Evolutionary conservation across 2,797 vertebrate species (phyloP).

Genomic region (Aplochiton taeniatus): DNA sequence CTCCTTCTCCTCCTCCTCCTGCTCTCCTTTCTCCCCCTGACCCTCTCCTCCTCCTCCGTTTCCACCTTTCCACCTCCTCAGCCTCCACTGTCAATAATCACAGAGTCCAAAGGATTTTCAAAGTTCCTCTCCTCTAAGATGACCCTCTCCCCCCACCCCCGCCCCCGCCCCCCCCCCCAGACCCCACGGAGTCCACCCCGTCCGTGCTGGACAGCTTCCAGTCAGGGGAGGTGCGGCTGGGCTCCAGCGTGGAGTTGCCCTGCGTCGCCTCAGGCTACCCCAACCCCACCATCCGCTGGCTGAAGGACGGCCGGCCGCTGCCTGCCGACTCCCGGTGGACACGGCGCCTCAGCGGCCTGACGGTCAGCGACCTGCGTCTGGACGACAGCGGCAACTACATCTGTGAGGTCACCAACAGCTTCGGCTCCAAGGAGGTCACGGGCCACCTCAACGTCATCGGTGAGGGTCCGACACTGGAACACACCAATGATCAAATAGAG

Average conservation of each 20-base stretch:
- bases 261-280: conserved; percentile 95
- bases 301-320: conserved; percentile 92
- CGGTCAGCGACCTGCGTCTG: conserved; percentile 87
- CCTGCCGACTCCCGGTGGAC: conserved; percentile 91
- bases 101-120: too few relatives aligned
- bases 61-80: too few relatives aligned
- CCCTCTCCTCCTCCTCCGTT: too few relatives aligned
- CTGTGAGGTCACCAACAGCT: conserved; percentile 98
- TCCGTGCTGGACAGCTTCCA: conserved; percentile 95
- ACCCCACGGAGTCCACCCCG: conserved; percentile 93
- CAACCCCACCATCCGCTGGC: conserved; percentile 92
- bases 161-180: conserved; percentile 47
- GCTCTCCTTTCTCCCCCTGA: too few relatives aligned
- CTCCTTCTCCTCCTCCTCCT: too few relatives aligned
- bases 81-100: too few relatives aligned
- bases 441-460: conserved; percentile 92
- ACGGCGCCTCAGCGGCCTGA: conserved; percentile 89
- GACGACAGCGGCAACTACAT: conserved; percentile 97
- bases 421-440: conserved; percentile 93
- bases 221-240: conserved; percentile 87
- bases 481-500: too few relatives aligned
- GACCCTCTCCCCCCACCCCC: too few relatives aligned
- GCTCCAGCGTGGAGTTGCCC: conserved; percentile 88
- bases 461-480: too few relatives aligned
- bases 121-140: too few relatives aligned